These are phyloP conservation scores for Pyrrhura leucotis DNA, from an alignment of 2,797 vertebrate genomes.

Conservation along the genomic window DNA sequence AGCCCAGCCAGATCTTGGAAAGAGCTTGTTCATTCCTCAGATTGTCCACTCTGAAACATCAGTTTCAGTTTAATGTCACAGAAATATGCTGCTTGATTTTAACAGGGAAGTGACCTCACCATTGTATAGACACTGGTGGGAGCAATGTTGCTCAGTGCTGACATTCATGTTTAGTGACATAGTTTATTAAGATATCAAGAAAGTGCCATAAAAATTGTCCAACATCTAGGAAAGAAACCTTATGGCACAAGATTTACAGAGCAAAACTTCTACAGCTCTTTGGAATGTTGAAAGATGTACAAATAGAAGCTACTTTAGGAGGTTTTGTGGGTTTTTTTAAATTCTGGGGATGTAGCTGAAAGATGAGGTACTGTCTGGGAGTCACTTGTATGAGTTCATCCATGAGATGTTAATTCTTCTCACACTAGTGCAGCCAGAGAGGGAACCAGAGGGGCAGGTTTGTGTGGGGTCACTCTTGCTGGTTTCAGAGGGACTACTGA, in stretches of 20 bases:
- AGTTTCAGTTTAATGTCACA: neutral
- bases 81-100: neutral
- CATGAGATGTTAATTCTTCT: neutral
- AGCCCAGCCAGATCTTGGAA: neutral
- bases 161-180: rapidly evolving
- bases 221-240: neutral
- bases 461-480: neutral
- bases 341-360: neutral
- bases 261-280: neutral
- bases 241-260: neutral
- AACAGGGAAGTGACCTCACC: neutral
- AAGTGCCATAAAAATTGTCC: neutral
- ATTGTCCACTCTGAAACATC: neutral
- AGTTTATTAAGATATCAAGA: neutral
- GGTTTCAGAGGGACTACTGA: neutral
- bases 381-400: neutral
- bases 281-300: neutral
- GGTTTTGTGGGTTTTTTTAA: too few species aligned
- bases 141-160: rapidly evolving
- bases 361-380: neutral
- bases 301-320: neutral
- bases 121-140: neutral
- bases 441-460: neutral
- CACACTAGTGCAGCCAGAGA: neutral
- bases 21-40: neutral